Evolutionary conservation across 2,888 invertebrate genomes (phyloP), one percentile per base, ranked within the genome.

Genomic region (Malacosoma neustria): DNA sequence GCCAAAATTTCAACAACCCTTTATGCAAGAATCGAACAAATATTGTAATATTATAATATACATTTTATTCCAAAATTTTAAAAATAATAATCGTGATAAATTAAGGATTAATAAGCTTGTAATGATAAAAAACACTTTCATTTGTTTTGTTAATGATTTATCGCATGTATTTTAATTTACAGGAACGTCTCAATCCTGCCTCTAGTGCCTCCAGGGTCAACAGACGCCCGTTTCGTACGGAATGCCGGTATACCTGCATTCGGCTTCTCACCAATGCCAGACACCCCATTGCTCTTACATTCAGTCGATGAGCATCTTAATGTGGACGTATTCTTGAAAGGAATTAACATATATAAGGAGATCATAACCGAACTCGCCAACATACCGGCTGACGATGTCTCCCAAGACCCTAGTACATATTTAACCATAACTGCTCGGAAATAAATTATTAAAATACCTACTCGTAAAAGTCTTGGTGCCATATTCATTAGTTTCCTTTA

Each of bases 221-320:
- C 66, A 89, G 50, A 97, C 59, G 92, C 93, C 45, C 88, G 96
- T 33, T 94, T 89, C 61, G 72, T 96, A 11, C 88, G 96, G 54
- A 73, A 77, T 85, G 71, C 88, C 32, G 93, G 92, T 9, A 87
- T 91, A 37, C 92, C 94, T n/a, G 93, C 93, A 0, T 82, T 95
- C 49, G 93, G 95, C n/a, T 92, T 95, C 65, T 93, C 94, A 0
- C 95, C 94, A 0, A 93, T 95, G 87, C 92, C 91, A 59, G 89
- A 91, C 57, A 95, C 94, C 0, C 91, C 92, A 0, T 86, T 93
- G 11, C 81, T 94, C 2, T 87, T 95, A 9, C 96, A 96, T 63
- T 92, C 93, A 54, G 91, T 95, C 61, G 88, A 96, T 61, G 96
- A 96, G 66, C 91, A 82, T 57, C 71, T 96, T 11, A 91, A 91